Base-by-base conservation (phyloP, 2,113 vertebrate genomes). In the Poecilia latipinna region DNA sequence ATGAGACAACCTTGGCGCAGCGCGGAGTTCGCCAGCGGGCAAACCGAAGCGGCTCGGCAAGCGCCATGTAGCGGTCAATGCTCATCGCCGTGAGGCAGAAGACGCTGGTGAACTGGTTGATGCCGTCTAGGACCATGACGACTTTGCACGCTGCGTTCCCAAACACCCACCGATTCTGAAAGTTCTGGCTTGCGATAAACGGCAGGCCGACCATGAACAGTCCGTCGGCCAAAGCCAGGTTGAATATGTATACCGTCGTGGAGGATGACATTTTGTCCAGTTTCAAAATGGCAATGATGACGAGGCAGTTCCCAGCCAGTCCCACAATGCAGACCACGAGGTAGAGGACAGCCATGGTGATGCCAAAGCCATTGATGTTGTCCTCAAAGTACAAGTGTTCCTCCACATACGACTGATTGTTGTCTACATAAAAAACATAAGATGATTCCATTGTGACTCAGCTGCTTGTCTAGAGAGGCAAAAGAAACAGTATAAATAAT, bases 61-160 rank as follows among this genome's bases (percentile, higher is more conserved):
- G 88, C 0, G 90, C 94, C 94, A 95, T 86, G 85, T 92, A 95
- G 26, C 95, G 94, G 74, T 95, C 95, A 0, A 95, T 24, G 44
- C 94, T 95, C 94, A 95, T 94, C 32, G 78, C 91, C 0, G 94
- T 95, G 32, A 95, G 84, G n/a, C 94, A 95, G 84, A 94, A 95
- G 33, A 94, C 90, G 4, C 95, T 95, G 32, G 95, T 95, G 88
- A 95, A 95, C 83, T 95, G 95, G 90, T 95, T 95, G 78, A 95
- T 91, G 70, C 94, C 94, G 0, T 95, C 95, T 51, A 95, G 86
- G 22, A 94, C 88, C 91, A 95, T 94, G 15, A 95, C 90, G n/a
- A 90, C 78, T 65, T 93, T 94, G 72, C 95, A 95, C 0, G 75
- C 87, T 1, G 66, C 1, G 37, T 93, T 85, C 0, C 95, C 94